Base-by-base conservation (phyloP, 2,797 vertebrate species). In the Microctenopoma lineatum region DNA sequence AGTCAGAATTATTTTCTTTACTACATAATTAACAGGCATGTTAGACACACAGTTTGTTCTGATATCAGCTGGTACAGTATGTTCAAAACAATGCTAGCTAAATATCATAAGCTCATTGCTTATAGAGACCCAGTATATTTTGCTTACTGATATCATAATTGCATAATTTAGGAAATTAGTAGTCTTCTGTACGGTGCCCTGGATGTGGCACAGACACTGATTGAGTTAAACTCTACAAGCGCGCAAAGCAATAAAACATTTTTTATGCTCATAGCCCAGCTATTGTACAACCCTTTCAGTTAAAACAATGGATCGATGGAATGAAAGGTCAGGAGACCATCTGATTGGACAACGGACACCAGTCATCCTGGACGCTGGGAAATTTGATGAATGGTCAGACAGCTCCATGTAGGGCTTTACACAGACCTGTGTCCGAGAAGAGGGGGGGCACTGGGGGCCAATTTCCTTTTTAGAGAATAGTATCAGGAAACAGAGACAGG, bases 401-500 rank as follows among this genome's bases (percentile, higher is more conserved):
- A 77, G 83, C 52, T 76, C 88, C 82, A 88, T 83, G 44, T 82
- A 80, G 81, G 87, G 81, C 77, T 80, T 69, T 80, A 63, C 66
- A 63, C 69, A 69, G 85, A 83, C 76, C 75, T 77, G 85, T 67
- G 77, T 87, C 76, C 73, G 67, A 85, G 58, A 77, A 63, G 73
- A 38, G 25, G 54, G n/a, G 87, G 75, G 63, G 63, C 58, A 64
- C 52, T 61, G 72, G 84, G 79, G 87, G 89, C 87, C 84, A 87
- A 84, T 92, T 94, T 95, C 95, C 94, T 94, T 94, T 92, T 78
- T 73, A 90, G 84, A 94, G 93, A 95, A 94, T 92, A 86, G 94
- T 72, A 92, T 87, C 90, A 94, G 96, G 96, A 96, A 96, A 94
- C 90, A 88, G 88, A 93, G 89, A 92, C 92, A 95, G 94, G 95